phyloP scores from a whole-genome alignment of 2,797 vertebrate species.

The Xerus rutilus region DNA sequence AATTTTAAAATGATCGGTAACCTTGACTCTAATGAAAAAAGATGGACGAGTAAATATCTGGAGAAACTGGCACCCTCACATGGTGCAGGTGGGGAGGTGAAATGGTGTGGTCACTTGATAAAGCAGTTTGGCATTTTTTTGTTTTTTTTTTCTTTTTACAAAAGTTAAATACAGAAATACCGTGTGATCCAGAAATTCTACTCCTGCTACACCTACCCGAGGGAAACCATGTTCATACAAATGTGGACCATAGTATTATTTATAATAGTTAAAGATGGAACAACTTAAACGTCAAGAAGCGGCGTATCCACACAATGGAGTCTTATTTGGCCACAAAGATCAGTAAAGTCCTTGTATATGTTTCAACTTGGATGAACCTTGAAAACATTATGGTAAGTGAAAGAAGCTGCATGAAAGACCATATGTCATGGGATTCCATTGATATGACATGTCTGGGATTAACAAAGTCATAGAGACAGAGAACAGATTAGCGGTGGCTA shows the following conservation, averaged over 20 bases:
- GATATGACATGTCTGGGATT: background rate
- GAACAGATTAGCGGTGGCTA: background rate
- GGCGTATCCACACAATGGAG: background rate
- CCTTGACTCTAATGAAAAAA: background rate
- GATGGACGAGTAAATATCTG: background rate
- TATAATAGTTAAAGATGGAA: background rate
- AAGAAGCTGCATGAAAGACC: background rate
- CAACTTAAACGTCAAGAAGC: background rate
- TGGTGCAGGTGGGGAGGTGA: background rate
- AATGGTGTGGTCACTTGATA: background rate
- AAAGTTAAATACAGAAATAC: background rate
- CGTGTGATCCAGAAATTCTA: background rate
- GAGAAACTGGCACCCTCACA: background rate
- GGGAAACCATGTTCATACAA: background rate
- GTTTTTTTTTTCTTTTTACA: background rate
- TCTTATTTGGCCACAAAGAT: background rate
- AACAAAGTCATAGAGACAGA: background rate
- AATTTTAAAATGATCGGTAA: background rate
- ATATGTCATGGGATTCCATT: background rate
- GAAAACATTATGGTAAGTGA: too few relatives aligned
- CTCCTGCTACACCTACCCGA: background rate
- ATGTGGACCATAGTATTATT: background rate
- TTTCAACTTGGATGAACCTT: background rate
- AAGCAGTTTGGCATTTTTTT: background rate
- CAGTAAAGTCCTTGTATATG: background rate